Conservation (phyloP, 2,113 vertebrate species). For the Semicossyphus pulcher region DNA sequence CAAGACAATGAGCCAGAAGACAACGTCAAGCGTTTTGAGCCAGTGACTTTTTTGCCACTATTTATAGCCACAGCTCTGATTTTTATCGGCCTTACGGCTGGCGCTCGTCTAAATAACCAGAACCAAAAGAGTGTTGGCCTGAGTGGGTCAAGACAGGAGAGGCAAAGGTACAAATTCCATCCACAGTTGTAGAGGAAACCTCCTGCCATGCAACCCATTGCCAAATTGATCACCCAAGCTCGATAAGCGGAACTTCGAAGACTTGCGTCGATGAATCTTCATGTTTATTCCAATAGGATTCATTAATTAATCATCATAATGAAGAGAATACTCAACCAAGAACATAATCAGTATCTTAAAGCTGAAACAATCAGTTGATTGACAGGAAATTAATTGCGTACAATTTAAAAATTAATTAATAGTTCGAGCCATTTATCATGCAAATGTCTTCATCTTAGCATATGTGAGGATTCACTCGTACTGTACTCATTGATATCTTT, state of each 20-base stretch:
- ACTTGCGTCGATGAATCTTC: neutral
- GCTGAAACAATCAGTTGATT: neutral
- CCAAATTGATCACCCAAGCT: neutral
- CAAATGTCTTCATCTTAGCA: neutral
- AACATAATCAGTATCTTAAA: neutral
- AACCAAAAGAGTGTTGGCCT: no score
- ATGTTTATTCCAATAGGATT: neutral
- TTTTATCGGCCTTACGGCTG: no score
- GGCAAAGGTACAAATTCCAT: no score
- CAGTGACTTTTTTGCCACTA: no score
- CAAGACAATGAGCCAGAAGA: no score
- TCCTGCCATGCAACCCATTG: neutral
- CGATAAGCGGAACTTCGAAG: neutral
- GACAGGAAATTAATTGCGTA: neutral
- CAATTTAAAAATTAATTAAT: neutral
- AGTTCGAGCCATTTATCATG: neutral
- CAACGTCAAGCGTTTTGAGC: no score
- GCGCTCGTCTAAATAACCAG: no score
- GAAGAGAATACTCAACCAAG: no score
- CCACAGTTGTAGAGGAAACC: constrained; percentile 29
- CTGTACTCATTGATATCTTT: neutral
- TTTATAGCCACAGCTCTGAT: no score
- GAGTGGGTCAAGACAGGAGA: no score
- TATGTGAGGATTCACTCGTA: no score
- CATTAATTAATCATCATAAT: neutral